Base-by-base conservation (phyloP, 2,888 invertebrate genomes). In the Tanytarsus gracilentus region DNA sequence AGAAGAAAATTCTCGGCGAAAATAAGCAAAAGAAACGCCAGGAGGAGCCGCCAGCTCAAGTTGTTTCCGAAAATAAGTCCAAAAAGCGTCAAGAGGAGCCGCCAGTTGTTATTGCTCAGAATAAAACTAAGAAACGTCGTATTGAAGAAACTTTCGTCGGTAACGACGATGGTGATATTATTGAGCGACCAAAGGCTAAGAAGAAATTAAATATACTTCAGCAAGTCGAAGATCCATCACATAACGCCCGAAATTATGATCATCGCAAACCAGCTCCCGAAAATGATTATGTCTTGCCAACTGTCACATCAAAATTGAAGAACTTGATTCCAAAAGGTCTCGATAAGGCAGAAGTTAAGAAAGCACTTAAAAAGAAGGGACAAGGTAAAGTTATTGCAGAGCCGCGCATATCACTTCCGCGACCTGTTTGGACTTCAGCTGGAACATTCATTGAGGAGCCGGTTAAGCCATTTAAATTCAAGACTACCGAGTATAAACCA, bases 381-480 rank as follows among this genome's bases (percentile, higher is more conserved):
- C 18, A 16, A 5, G 8, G 11, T 18, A 52, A 52, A 52, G 33
- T 52, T 5, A 16, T 39, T 55, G 21, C n/a, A 9, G 55, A 55
- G 6, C 16, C 39, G 1, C n/a, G 11, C 4, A 14, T 40, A 5
- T 25, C 40, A 4, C 16, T 26, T 4, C 39, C 39, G 4, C 23
- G 26, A 8, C 55, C 55, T 14, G 40, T 55, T 55, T 55, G 39
- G 39, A 39, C 55, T 9, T 14, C 55, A 9, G 23, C 55, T 23
- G 55, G 55, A 16, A 16, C 18, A 9, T 55, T 55, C 11, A 36
- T 55, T 8, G 55, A 55, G 18, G 55, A 55, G 40, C 25, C 55
- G 11, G 11, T 26, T 1, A n/a, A 39, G 4, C 55, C 55, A 1
- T 55, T 25, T 11, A 55, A 27, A 26, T 55, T 55, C 27, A 55